A percentile compares a stretch with the other conserved stretches of the same genome.
Evolutionary conservation across 2,113 vertebrate genomes (phyloP).

Genomic region (Chroicocephalus ridibundus): DNA sequence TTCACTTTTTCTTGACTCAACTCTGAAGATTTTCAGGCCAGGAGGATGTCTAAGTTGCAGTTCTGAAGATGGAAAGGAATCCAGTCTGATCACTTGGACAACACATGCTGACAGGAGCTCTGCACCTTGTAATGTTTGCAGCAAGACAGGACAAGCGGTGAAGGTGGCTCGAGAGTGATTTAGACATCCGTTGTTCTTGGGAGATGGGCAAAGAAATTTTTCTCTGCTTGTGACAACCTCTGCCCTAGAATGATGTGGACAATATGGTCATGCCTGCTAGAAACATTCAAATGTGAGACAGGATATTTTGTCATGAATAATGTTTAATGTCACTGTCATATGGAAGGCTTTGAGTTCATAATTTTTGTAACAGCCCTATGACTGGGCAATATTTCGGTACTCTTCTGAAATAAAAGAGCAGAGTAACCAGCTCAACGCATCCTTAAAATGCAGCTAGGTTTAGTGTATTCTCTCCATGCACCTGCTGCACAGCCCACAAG

Average conservation of each 20-base stretch:
- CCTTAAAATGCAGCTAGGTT: not conserved
- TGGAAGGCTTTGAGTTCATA: not conserved
- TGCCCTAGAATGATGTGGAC: not conserved
- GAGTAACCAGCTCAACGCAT: not conserved
- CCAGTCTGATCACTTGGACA: not conserved
- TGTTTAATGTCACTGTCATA: not conserved
- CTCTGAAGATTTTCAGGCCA: not conserved
- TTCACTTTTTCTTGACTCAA: not conserved
- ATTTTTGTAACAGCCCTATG: not conserved
- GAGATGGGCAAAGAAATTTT: not conserved
- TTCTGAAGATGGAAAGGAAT: not conserved
- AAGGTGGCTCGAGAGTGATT: not conserved
- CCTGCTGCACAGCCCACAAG: not conserved
- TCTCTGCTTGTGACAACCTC: not conserved
- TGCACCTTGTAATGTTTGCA: not conserved
- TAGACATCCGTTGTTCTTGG: not conserved
- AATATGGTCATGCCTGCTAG: not conserved
- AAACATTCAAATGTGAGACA: not conserved
- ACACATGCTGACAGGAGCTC: not conserved
- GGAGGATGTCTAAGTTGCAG: not conserved
- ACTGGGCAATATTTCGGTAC: not conserved
- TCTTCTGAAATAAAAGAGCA: not conserved
- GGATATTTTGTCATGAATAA: not conserved
- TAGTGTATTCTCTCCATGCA: not conserved
- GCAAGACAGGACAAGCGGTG: not conserved